Evolutionary conservation across 1,140 invertebrate genomes (phyloP).

Genomic region (Rhagoletis zephyria): DNA sequence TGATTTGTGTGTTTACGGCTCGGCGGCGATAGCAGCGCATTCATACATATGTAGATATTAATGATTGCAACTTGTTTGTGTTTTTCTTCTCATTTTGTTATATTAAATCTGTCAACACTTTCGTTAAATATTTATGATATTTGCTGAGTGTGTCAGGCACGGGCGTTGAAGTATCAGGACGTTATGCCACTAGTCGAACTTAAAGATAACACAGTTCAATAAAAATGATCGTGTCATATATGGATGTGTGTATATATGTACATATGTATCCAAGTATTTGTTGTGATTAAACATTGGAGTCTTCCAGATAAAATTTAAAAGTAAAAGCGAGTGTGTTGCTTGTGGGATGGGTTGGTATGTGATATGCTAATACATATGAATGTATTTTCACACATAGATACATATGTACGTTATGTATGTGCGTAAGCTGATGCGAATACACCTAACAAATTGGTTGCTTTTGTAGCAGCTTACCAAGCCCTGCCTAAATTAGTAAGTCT

Average conservation of each 20-base stretch:
- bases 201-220: too few species aligned
- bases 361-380: background rate
- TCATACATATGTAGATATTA: background rate
- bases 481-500: too few species aligned
- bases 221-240: background rate
- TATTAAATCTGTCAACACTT: conserved; percentile 48
- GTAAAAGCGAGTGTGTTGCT: background rate
- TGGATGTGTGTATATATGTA: too few species aligned
- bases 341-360: conserved; percentile 18
- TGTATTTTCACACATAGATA: too few species aligned
- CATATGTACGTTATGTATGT: too few species aligned
- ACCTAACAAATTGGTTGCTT: too few species aligned
- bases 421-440: too few species aligned
- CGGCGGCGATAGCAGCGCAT: background rate
- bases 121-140: conserved; percentile 42
- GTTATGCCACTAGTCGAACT: too few species aligned
- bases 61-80: conserved; percentile 32
- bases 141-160: conserved; percentile 32
- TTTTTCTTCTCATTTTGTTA: conserved; percentile 1
- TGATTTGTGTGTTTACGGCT: background rate
- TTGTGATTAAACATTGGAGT: conserved; percentile 28
- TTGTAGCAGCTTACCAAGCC: too few species aligned
- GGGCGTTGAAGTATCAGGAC: background rate
- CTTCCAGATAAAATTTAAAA: background rate
- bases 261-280: background rate